Evolutionary conservation across 2,113 vertebrate species (phyloP).

Genomic region (Okapia johnstoni): DNA sequence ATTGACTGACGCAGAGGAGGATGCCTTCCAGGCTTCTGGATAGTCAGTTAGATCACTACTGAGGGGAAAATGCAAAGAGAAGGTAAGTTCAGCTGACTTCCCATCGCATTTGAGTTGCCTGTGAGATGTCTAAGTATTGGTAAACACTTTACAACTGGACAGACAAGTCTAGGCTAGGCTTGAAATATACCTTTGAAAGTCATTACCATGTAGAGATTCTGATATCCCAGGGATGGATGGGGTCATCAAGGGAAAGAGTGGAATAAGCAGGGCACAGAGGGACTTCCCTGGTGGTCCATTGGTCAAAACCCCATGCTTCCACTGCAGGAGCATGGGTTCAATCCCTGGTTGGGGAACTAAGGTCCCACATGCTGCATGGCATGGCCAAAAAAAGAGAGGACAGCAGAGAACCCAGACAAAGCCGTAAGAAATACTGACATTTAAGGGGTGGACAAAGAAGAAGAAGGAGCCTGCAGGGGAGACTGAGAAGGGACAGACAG

Average conservation of each 20-base stretch:
- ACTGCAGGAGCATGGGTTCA: neutral
- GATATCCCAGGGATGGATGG: neutral
- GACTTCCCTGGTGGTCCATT: neutral
- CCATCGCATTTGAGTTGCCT: neutral
- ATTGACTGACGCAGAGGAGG: rapidly evolving
- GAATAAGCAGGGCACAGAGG: neutral
- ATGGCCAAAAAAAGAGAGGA: neutral
- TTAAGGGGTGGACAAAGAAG: neutral
- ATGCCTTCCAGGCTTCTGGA: neutral
- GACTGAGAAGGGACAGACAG: neutral
- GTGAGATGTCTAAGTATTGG: neutral
- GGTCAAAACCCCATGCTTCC: neutral
- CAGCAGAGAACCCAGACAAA: neutral
- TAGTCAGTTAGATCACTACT: neutral
- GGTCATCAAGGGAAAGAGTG: neutral
- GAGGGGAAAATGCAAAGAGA: neutral
- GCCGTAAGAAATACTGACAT: neutral
- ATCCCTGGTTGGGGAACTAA: neutral
- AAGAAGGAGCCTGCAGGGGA: neutral
- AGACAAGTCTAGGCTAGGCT: neutral
- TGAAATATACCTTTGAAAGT: neutral
- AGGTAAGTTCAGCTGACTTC: neutral
- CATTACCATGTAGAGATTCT: neutral
- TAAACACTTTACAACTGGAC: neutral
- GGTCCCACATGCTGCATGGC: neutral